These are phyloP conservation scores for Hypomesus transpacificus DNA, from an alignment of 2,113 vertebrate species.

Conservation along the genomic window DNA sequence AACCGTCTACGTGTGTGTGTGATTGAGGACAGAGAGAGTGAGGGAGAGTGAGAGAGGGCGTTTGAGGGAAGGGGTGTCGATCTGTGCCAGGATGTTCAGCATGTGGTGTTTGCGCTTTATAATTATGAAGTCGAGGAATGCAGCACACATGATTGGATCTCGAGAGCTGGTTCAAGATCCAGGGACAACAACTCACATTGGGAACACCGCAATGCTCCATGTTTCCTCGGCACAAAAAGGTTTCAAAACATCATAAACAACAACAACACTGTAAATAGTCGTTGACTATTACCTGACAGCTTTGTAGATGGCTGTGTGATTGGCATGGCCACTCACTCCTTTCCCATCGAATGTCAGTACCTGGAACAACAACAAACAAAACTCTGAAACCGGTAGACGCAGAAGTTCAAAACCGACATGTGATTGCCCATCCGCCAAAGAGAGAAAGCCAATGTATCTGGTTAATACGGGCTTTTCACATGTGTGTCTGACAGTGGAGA, in stretches of 20 bases:
- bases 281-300: conserved; percentile 78
- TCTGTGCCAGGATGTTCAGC: conserved; percentile 34
- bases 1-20: conserved; percentile 32
- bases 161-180: conserved; percentile 11
- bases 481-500: conserved; percentile 41
- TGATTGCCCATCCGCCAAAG: conserved; percentile 28
- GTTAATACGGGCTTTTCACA: conserved; percentile 21
- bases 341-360: conserved; percentile 90
- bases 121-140: conserved; percentile 30
- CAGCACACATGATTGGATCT: not conserved
- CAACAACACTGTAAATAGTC: not conserved
- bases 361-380: conserved; percentile 69
- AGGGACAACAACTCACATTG: not conserved
- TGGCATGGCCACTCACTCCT: conserved; percentile 90
- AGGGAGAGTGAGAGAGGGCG: not conserved
- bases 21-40: conserved; percentile 30
- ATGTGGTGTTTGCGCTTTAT: conserved; percentile 43
- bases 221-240: not conserved
- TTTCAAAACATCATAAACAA: not conserved
- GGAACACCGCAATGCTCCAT: not conserved
- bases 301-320: conserved; percentile 80
- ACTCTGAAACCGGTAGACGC: conserved; percentile 13
- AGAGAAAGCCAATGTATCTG: conserved; percentile 25
- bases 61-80: conserved; percentile 24
- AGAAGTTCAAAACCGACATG: conserved; percentile 31